Percentiles rank a stretch among this genome's conserved stretches.
Conservation (phyloP, 2,797 vertebrate genomes). For the Pangasius mekongensis region DNA sequence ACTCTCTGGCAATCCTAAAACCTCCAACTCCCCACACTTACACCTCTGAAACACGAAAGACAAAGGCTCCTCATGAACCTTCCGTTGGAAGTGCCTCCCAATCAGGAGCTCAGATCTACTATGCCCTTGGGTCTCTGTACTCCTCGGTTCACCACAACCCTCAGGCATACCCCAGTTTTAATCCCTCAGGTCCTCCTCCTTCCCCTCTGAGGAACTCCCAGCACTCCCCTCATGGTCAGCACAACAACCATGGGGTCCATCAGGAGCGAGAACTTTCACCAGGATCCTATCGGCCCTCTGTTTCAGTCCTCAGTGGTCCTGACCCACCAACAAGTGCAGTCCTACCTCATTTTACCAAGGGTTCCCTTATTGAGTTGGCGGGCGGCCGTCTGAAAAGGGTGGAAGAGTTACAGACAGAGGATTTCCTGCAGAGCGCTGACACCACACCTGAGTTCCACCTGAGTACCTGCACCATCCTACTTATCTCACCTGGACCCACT, state of each 20-base stretch:
- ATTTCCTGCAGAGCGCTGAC: constrained; percentile 79
- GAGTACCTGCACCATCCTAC: constrained; percentile 79
- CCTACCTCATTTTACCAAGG: constrained; percentile 86
- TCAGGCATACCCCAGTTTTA: constrained; percentile 69
- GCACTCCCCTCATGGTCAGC: constrained; percentile 68
- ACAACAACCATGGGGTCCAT: constrained; percentile 72
- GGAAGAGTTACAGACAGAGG: constrained; percentile 80
- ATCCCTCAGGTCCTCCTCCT: constrained; percentile 71
- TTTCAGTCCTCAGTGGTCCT: constrained; percentile 43
- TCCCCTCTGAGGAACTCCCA: constrained; percentile 71
- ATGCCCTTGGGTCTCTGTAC: constrained; percentile 74
- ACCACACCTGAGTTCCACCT: constrained; percentile 81
- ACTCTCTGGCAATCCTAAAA: constrained; percentile 64
- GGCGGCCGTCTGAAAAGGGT: constrained; percentile 77
- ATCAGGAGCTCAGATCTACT: constrained; percentile 78
- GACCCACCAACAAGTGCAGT: constrained; percentile 67
- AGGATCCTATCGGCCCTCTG: constrained; percentile 32
- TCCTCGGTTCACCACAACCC: constrained; percentile 58
- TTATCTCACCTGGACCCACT: constrained; percentile 72
- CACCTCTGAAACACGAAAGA: constrained; percentile 69
- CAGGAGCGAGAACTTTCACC: constrained; percentile 56
- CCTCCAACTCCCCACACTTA: constrained; percentile 64
- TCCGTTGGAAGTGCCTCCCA: constrained; percentile 61
- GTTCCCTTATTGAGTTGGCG: constrained; percentile 81
- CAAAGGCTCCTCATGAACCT: constrained; percentile 64